Conservation (phyloP, 2,888 invertebrate species). For the Tubulanus polymorphus region DNA sequence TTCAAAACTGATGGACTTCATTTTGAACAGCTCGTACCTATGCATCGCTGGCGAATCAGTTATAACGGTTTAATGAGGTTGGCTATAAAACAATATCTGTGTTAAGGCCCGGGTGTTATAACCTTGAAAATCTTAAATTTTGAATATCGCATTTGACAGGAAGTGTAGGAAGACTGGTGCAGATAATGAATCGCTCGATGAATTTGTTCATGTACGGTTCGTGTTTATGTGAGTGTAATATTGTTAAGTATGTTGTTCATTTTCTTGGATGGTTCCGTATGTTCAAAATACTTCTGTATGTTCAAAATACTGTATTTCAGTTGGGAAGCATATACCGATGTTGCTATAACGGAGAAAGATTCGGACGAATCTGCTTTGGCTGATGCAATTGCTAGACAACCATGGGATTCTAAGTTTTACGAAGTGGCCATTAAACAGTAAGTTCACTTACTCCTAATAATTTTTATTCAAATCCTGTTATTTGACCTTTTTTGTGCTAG, state of each 20-base stretch:
- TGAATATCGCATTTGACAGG: too few relatives aligned
- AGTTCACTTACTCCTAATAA: background rate
- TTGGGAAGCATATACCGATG: conserved; percentile 31
- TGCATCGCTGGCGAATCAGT: conserved; percentile 62
- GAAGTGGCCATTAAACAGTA: conserved; percentile 32
- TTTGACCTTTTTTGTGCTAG: background rate
- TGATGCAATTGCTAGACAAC: conserved; percentile 42
- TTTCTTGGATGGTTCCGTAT: conserved; percentile 1
- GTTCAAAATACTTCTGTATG: conserved; percentile 2
- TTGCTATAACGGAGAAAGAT: conserved; percentile 43
- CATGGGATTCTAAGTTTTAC: conserved; percentile 39
- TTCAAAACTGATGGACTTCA: conserved; percentile 55
- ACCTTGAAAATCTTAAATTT: too few relatives aligned
- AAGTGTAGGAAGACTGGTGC: conserved; percentile 30
- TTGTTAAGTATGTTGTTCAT: too few relatives aligned
- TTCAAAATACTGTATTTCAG: too few relatives aligned
- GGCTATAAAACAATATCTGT: conserved; percentile 2
- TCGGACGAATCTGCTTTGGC: conserved; percentile 28
- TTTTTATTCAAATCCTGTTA: background rate
- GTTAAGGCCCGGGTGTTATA: background rate
- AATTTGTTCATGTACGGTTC: conserved; percentile 32
- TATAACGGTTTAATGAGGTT: conserved; percentile 68
- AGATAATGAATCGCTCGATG: conserved; percentile 22
- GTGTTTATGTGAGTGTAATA: conserved; percentile 44
- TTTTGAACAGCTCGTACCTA: conserved; percentile 63